Evolutionary conservation across 2,113 vertebrate genomes (phyloP).

Genomic region (Sterrhoptilus dennistouni): DNA sequence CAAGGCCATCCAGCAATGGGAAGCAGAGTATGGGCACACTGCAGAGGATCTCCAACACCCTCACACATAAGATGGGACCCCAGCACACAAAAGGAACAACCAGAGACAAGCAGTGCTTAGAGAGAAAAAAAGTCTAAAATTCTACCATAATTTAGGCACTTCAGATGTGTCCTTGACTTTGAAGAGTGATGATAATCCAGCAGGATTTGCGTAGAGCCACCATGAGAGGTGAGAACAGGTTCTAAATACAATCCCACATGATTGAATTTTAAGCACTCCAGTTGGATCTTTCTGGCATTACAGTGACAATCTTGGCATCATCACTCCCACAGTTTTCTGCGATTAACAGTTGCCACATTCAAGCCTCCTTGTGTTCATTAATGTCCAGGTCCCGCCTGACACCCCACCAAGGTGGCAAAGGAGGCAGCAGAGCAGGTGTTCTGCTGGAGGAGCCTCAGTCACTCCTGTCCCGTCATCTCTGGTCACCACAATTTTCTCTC

Average conservation of each 20-base stretch:
- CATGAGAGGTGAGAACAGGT: conserved; percentile 31
- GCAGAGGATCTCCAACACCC: background rate
- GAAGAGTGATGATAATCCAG: conserved; percentile 5
- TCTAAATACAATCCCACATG: conserved; percentile 27
- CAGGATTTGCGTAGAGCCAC: conserved; percentile 3
- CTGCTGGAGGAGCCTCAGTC: background rate
- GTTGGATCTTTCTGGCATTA: conserved; percentile 9
- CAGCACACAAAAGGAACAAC: background rate
- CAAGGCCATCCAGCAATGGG: background rate
- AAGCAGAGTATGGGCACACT: background rate
- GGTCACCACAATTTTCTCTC: background rate
- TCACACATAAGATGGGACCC: accelerated
- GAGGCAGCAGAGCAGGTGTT: background rate
- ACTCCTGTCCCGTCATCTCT: background rate
- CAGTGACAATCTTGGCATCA: conserved; percentile 37
- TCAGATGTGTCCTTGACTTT: background rate
- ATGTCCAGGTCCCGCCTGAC: background rate
- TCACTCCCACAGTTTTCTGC: conserved; percentile 32
- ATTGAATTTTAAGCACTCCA: conserved; percentile 37
- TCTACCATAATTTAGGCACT: background rate
- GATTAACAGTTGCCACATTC: conserved; percentile 16
- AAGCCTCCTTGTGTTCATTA: background rate
- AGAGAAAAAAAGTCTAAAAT: background rate
- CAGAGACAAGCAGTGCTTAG: background rate
- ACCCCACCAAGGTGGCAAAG: background rate